Evolutionary conservation across 2,113 vertebrate species (phyloP).

Genomic region (Speoplatyrhinus poulsoni): DNA sequence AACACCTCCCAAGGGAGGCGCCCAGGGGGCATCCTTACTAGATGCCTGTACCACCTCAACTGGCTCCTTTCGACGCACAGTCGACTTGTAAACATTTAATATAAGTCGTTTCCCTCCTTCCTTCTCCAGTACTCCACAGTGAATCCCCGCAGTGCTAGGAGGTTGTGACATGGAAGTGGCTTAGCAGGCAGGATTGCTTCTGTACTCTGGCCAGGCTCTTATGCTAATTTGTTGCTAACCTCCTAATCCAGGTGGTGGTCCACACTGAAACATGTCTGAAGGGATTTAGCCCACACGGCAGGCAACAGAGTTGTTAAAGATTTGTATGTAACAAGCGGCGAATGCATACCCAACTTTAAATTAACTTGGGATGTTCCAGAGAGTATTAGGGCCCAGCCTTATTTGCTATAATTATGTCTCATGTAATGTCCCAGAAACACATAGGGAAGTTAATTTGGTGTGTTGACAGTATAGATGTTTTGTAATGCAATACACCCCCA

Average conservation of each 20-base stretch:
- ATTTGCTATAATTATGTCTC: too few species aligned
- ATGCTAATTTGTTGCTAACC: conserved; percentile 67
- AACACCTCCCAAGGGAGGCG: too few species aligned
- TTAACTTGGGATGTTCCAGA: too few species aligned
- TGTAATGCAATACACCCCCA: too few species aligned
- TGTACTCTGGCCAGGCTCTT: conserved; percentile 51
- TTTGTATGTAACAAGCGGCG: conserved; percentile 40
- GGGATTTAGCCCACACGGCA: conserved; percentile 23
- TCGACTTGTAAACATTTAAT: too few species aligned
- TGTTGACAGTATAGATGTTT: too few species aligned
- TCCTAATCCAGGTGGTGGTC: conserved; percentile 59
- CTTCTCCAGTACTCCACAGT: background rate
- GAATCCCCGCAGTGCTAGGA: background rate
- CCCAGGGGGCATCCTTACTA: too few species aligned
- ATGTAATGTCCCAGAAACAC: too few species aligned
- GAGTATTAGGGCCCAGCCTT: too few species aligned
- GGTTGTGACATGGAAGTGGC: conserved; percentile 40
- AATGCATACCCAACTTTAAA: conserved; percentile 1
- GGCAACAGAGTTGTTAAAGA: conserved; percentile 35
- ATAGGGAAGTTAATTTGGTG: too few species aligned
- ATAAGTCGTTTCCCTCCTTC: background rate
- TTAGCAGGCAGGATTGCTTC: conserved; percentile 56
- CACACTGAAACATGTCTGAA: conserved; percentile 45
- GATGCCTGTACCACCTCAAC: too few species aligned
- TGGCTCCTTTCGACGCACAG: too few species aligned